Conservation (phyloP, 2,797 vertebrate genomes). For the Helarctos malayanus region DNA sequence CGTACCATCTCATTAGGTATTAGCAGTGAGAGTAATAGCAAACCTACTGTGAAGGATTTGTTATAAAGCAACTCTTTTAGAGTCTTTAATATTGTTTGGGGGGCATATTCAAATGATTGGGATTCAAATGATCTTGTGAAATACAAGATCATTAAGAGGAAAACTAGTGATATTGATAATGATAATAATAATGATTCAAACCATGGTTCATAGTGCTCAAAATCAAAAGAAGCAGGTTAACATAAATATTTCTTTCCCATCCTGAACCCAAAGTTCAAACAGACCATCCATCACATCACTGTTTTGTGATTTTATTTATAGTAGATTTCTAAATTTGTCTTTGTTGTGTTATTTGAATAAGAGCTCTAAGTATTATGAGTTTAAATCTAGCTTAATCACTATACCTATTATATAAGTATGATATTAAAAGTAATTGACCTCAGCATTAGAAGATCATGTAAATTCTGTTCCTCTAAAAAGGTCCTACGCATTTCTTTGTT, state of each 20-base stretch:
- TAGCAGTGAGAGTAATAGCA: background rate
- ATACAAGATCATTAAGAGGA: slow-evolving; percentile 2
- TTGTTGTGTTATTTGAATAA: slow-evolving; percentile 43
- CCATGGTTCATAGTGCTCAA: background rate
- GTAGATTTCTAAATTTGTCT: slow-evolving; percentile 13
- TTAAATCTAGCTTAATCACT: slow-evolving; percentile 24
- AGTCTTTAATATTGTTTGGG: background rate
- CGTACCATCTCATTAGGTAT: background rate
- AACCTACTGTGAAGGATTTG: background rate
- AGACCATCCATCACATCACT: background rate
- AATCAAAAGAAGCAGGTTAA: slow-evolving; percentile 26
- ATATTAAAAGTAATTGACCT: slow-evolving; percentile 7
- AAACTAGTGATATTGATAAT: background rate
- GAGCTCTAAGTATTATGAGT: background rate
- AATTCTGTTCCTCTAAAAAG: slow-evolving; percentile 45
- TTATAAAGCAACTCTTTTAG: background rate
- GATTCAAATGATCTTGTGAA: background rate
- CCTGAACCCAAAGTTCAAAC: background rate
- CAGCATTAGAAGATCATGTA: background rate
- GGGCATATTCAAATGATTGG: background rate
- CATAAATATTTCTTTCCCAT: background rate
- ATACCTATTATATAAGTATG: background rate
- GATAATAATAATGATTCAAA: slow-evolving; percentile 2
- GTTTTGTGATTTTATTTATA: slow-evolving; percentile 25
- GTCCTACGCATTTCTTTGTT: background rate